Percentiles rank a stretch among this genome's conserved stretches.
These are phyloP conservation scores for Hymenopus coronatus DNA, from an alignment of 2,888 invertebrate genomes.

Conservation along the genomic window DNA sequence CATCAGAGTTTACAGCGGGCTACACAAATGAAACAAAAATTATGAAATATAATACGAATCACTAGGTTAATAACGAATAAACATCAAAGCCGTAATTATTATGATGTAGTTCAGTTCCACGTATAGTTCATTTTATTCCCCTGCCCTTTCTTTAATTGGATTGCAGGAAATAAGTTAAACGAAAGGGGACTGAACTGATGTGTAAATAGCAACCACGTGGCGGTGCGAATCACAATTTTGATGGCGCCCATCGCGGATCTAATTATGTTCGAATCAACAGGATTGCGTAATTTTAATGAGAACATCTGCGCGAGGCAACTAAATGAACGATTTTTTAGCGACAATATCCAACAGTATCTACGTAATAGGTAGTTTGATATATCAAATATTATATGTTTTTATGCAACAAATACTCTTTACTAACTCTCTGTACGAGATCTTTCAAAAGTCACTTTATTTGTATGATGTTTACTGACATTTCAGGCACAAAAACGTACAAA, in stretches of 20 bases:
- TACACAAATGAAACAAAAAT: too few relatives aligned
- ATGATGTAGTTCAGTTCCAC: neutral
- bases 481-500: too few relatives aligned
- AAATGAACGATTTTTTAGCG: too few relatives aligned
- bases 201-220: neutral
- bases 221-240: neutral
- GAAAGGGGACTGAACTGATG: neutral
- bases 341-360: too few relatives aligned
- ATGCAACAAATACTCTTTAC: too few relatives aligned
- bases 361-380: too few relatives aligned
- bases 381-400: too few relatives aligned
- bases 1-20: too few relatives aligned
- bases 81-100: neutral
- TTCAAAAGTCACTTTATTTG: too few relatives aligned
- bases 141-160: neutral
- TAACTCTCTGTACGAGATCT: too few relatives aligned
- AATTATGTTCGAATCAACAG: neutral
- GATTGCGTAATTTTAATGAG: neutral
- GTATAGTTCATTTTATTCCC: neutral
- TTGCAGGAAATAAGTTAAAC: neutral
- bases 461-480: too few relatives aligned
- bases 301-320: neutral
- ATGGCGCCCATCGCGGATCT: neutral
- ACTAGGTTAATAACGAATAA: neutral
- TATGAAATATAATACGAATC: too few relatives aligned